phyloP scores from a whole-genome alignment of 2,888 invertebrate genomes.

The Drosophila mettleri region DNA sequence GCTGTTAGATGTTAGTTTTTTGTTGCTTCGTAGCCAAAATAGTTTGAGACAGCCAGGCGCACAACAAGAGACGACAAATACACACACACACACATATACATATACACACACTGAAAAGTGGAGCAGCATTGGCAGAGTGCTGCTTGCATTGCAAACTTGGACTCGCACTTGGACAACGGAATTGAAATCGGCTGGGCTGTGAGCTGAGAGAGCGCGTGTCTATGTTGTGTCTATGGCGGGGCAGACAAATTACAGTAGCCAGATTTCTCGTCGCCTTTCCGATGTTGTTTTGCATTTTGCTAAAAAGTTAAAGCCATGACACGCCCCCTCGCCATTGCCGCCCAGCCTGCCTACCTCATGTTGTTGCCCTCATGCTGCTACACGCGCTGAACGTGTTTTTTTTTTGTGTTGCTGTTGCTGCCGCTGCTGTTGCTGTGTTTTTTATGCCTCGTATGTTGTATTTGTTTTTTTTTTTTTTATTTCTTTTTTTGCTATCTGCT shows the following conservation, averaged over 20 bases:
- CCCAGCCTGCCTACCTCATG: slow-evolving; percentile 31
- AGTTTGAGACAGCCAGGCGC: slow-evolving; percentile 47
- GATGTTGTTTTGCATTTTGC: slow-evolving; percentile 79
- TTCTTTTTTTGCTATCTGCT: slow-evolving; percentile 17
- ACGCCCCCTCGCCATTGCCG: slow-evolving; percentile 14
- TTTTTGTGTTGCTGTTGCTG: slow-evolving; percentile 36
- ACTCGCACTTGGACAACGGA: slow-evolving; percentile 59
- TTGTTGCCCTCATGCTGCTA: slow-evolving; percentile 49
- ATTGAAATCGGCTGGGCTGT: slow-evolving; percentile 44
- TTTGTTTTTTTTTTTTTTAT: slow-evolving; percentile 37
- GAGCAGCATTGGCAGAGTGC: slow-evolving; percentile 47
- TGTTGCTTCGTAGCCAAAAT: slow-evolving; percentile 28
- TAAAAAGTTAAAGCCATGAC: slow-evolving; percentile 40
- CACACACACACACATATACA: not conserved
- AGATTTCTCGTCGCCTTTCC: slow-evolving; percentile 82
- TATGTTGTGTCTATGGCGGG: slow-evolving; percentile 66
- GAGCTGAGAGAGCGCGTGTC: slow-evolving; percentile 32
- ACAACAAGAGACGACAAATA: slow-evolving; percentile 31
- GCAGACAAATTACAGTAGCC: slow-evolving; percentile 83
- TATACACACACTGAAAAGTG: slow-evolving; percentile 53
- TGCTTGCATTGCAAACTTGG: slow-evolving; percentile 33
- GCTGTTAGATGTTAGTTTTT: slow-evolving; percentile 32
- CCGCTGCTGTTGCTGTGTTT: slow-evolving; percentile 43
- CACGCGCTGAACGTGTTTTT: slow-evolving; percentile 78
- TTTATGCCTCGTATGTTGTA: slow-evolving; percentile 63